Percentiles rank a stretch among this genome's conserved stretches.
Conservation (phyloP, 1,140 invertebrate species). For the Psilanteris sp. region DNA sequence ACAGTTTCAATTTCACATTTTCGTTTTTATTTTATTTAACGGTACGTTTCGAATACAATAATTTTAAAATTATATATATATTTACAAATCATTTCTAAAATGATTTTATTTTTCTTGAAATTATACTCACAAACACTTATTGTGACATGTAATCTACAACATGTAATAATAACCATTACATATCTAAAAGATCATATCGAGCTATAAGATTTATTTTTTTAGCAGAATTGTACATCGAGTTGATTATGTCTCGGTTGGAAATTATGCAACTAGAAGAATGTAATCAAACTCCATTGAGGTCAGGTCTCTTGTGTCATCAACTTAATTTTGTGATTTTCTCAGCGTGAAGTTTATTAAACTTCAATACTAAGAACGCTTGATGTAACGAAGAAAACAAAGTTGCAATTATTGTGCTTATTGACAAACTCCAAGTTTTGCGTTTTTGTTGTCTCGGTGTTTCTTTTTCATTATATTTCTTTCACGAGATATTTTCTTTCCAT, state of each 20-base stretch:
- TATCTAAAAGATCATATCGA: too few relatives aligned
- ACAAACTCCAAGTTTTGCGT: slow-evolving; percentile 6
- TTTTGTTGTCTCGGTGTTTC: not conserved
- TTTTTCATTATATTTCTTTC: too few relatives aligned
- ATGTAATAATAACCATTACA: too few relatives aligned
- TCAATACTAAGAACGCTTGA: slow-evolving; percentile 6
- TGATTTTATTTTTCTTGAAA: too few relatives aligned
- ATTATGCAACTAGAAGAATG: slow-evolving; percentile 42
- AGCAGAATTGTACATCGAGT: slow-evolving; percentile 4
- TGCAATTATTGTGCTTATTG: slow-evolving; percentile 41
- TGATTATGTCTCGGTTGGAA: slow-evolving; percentile 22
- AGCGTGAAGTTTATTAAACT: slow-evolving; percentile 42
- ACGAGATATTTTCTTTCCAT: not conserved
- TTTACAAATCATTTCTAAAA: too few relatives aligned
- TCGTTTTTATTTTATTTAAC: too few relatives aligned
- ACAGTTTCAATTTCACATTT: too few relatives aligned
- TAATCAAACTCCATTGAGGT: slow-evolving; percentile 53
- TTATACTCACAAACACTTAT: too few relatives aligned
- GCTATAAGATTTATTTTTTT: too few relatives aligned
- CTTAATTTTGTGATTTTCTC: slow-evolving; percentile 51
- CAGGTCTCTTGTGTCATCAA: slow-evolving; percentile 45
- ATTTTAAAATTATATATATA: too few relatives aligned
- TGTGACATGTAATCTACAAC: too few relatives aligned
- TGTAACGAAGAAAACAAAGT: slow-evolving; percentile 8
- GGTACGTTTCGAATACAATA: slow-evolving; percentile 41